Evolutionary conservation across 2,888 invertebrate species (phyloP), one percentile per base, ranked within the genome.

Genomic region (Drosophila yooni): DNA sequence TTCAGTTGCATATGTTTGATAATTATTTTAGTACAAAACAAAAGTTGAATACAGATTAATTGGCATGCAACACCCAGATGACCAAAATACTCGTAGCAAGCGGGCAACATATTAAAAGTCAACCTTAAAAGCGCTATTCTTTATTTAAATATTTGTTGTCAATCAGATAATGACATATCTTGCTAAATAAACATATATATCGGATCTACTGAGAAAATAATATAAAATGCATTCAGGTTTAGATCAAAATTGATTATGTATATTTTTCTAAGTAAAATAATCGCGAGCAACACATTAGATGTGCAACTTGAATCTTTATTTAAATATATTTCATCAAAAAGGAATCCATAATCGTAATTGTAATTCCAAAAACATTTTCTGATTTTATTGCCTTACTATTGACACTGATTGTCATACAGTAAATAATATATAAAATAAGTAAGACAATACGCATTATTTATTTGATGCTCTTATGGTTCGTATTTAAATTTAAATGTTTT

Each of bases 261-360:
- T 21, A 21, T 21, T 21, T 21, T 21, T 21, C 21, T 21, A 38
- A 38, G 18, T 38, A 38, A 18, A 2, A 38, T 38, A 18, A 38
- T 10, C 3, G 4, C 18, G 8, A 3, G 18, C 8, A 38, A 38
- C 18, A 38, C 8, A 38, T 38, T 18, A 3, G 3, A 38, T n/a
- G n/a, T n/a, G 40, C 40, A 40, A n/a, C n/a, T n/a, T 40, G n/a
- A 40, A 40, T n/a, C 18, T 40, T 40, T 40, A 40, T n/a, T n/a
- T 40, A 40, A 10, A 40, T n/a, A 2, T 4, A n/a, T 4, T 4
- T 40, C n/a, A 10, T 40, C 40, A 40, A 40, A n/a, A 40, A 10
- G n/a, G n/a, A 40, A 40, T 40, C n/a, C n/a, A n/a, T n/a, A 4
- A 38, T 8, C 18, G 18, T n/a, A n/a, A 18, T 40, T n/a, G 4